Evolutionary conservation across 2,797 vertebrate genomes (phyloP), one percentile per base, ranked within the genome.

Genomic region (Paratrypauchen microcephalus): DNA sequence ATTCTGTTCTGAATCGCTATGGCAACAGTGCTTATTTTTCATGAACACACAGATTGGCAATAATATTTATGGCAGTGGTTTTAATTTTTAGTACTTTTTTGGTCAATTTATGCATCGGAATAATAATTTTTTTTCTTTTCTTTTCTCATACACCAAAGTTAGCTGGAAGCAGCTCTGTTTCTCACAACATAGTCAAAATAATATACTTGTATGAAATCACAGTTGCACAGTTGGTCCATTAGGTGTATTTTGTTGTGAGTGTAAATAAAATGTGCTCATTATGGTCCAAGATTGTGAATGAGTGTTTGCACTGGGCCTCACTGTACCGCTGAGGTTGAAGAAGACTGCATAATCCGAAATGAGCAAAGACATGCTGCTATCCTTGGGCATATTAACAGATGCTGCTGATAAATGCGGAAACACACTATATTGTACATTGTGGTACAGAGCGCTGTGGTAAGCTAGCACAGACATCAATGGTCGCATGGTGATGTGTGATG

Each of bases 331-430:
- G 80, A 79, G 74, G 65, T 75, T 36, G 36, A 47, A 63, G n/a
- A 39, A 21, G 67, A 70, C 56, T 48, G 65, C 75, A 52, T 82
- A 87, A 74, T 16, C 77, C 67, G 54, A 77, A 71, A 73, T 81
- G 74, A 72, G 73, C 78, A 78, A 79, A 76, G 83, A 75, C 80
- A 50, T 19, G 58, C 50, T 6, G 66, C 45, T 47, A 72, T 76
- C 80, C 70, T 68, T 47, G 0, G 61, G 57, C 5, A 21, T 71
- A 67, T 73, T 65, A 72, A 73, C 60, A 78, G 83, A 83, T 71
- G 71, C 64, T 15, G 70, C 30, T 64, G 77, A 88, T 83, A 75
- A 83, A 76, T 68, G 55, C 48, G 65, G 6, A 68, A 73, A 64
- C 74, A 65, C 28, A 36, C 32, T 9, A 8, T 36, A 36, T 69